Percentiles rank a stretch among this genome's conserved stretches.
Evolutionary conservation across 1,140 invertebrate species (phyloP).

Genomic region (Macrosteles quadrilineatus): DNA sequence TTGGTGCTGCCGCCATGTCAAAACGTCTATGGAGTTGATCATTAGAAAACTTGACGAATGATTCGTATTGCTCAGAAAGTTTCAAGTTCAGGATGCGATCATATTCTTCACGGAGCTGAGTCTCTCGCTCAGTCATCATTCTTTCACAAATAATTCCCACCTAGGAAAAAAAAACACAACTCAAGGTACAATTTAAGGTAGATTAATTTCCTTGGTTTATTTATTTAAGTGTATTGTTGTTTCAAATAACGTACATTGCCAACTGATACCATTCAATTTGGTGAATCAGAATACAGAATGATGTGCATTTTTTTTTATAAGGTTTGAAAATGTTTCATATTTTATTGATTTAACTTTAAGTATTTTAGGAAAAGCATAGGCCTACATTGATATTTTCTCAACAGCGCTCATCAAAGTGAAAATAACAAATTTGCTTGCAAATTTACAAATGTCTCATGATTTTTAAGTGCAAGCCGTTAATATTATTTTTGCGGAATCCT

Average conservation of each 20-base stretch:
- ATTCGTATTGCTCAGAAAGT: slow-evolving; percentile 95
- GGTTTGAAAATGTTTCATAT: too few relatives aligned
- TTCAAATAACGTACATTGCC: background rate
- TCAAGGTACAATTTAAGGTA: background rate
- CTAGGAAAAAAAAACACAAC: slow-evolving; percentile 52
- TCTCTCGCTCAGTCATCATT: slow-evolving; percentile 91
- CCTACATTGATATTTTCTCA: too few relatives aligned
- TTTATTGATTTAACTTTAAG: too few relatives aligned
- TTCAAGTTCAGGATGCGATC: slow-evolving; percentile 88
- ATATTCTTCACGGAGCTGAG: slow-evolving; percentile 89
- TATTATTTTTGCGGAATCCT: too few relatives aligned
- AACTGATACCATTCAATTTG: background rate
- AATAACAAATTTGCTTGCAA: too few relatives aligned
- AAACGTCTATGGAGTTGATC: slow-evolving; percentile 93
- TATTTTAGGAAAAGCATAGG: too few relatives aligned
- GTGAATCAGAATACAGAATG: slow-evolving; percentile 3
- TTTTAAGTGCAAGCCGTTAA: too few relatives aligned
- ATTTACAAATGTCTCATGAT: too few relatives aligned
- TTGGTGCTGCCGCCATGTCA: slow-evolving; percentile 63
- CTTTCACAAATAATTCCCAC: slow-evolving; percentile 94
- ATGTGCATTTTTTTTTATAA: background rate
- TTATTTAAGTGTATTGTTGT: background rate
- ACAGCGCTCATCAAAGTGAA: too few relatives aligned
- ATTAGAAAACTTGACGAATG: slow-evolving; percentile 96
- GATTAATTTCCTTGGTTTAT: background rate